Evolutionary conservation across 2,888 invertebrate species (phyloP).

Genomic region (Cephus spinipes): DNA sequence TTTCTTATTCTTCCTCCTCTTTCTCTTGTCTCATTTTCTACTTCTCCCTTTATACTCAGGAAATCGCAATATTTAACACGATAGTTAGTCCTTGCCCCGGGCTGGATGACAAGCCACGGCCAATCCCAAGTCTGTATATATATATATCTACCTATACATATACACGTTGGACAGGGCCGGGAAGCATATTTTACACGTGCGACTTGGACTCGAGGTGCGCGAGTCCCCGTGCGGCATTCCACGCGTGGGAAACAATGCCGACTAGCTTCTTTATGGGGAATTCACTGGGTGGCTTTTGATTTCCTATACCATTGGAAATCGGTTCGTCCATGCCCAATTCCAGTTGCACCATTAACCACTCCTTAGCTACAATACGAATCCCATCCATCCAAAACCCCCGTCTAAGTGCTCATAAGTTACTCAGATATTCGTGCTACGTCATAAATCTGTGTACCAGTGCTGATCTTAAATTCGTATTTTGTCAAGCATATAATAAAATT

Average conservation of each 20-base stretch:
- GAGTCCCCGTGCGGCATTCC: conserved; percentile 49
- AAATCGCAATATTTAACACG: conserved; percentile 62
- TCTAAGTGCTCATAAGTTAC: too few species aligned
- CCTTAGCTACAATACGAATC: too few species aligned
- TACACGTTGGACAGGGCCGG: conserved; percentile 44
- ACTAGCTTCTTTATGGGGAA: conserved; percentile 57
- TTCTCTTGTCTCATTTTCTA: too few species aligned
- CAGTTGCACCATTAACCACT: too few species aligned
- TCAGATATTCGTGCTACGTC: too few species aligned
- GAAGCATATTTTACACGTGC: conserved; percentile 47
- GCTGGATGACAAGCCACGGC: conserved; percentile 3
- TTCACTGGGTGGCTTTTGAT: conserved; percentile 52
- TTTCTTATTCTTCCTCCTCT: too few species aligned
- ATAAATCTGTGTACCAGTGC: too few species aligned
- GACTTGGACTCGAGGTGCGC: conserved; percentile 27
- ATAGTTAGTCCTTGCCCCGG: conserved; percentile 39
- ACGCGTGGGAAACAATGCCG: conserved; percentile 64
- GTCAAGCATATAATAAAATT: too few species aligned
- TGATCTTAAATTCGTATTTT: too few species aligned
- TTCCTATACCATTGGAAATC: too few species aligned
- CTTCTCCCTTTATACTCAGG: conserved; percentile 30
- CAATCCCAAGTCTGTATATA: neutral
- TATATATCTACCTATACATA: neutral
- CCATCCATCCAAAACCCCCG: too few species aligned
- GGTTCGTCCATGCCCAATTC: too few species aligned